Base-by-base conservation (phyloP, 1,140 invertebrate species). In the Brachionus calyciflorus region DNA sequence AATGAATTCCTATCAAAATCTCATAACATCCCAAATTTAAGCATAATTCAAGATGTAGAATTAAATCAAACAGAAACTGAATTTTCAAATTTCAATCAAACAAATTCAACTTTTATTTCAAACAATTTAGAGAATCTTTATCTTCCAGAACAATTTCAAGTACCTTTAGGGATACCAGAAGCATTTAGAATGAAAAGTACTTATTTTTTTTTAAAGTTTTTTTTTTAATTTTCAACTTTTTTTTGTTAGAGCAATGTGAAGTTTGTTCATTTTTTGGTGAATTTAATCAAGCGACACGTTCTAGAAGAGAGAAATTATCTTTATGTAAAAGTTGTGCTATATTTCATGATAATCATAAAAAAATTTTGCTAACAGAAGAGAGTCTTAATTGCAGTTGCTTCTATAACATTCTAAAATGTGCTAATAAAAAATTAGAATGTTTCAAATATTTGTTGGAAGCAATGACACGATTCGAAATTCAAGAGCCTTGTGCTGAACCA, bases 341-440 rank as follows among this genome's bases (percentile, higher is more conserved):
- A 26, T 53, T 53, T 53, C 49, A 53, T 21, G 49, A 53, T 3
- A 53, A 53, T 53, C 21, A 53, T 53, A 53, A 53, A 21, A 53
- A 53, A 53, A 53, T 53, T 53, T 2, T 53, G 17, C 28, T 21
- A 17, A 26, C 49, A 24, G 49, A 53, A 26, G 49, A 53, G 7
- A 53, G 19, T 24, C 28, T 53, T 9, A 53, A 53, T 26, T 53
- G 49, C 28, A 53, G 19, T 53, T 53, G 49, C 28, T 53, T 53
- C 28, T 53, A 21, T 53, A 21, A 24, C 28, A 12, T 53, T 26
- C 14, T 24, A 6, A 24, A 53, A 24, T 53, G 49, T 53, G 19
- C 21, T 19, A 53, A 53, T 24, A 53, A 53, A 53, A 53, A 53
- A 24, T 9, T 53, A 7, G 49, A 53, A 24, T 19, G 19, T 53